A percentile compares a stretch with the other conserved stretches of the same genome.
Evolutionary conservation across 1,140 invertebrate genomes (phyloP).

Genomic region (Leptopilina clavipes): DNA sequence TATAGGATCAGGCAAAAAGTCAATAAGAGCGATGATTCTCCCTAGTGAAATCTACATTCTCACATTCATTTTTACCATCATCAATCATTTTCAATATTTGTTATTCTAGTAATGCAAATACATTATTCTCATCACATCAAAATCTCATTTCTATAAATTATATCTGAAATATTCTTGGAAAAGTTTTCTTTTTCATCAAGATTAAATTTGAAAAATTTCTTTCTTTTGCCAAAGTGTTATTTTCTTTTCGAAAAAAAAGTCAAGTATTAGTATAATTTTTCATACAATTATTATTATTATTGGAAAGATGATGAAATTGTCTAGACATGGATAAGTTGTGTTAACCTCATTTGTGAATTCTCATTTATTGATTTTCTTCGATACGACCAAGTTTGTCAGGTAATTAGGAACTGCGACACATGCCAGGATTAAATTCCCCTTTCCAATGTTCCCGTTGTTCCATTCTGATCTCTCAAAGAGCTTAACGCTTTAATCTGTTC

Average conservation of each 20-base stretch:
- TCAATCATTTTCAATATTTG: constrained; percentile 22
- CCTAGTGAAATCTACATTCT: constrained; percentile 8
- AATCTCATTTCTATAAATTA: background rate
- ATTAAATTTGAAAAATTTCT: no score
- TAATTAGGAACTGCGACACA: constrained; percentile 49
- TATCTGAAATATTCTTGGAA: background rate
- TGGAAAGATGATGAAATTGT: background rate
- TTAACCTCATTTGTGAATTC: constrained; percentile 23
- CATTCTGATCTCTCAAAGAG: constrained; percentile 50
- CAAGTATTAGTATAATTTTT: no score
- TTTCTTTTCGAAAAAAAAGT: no score
- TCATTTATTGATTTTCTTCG: constrained; percentile 39
- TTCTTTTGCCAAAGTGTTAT: no score
- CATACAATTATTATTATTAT: background rate
- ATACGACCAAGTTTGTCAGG: constrained; percentile 50
- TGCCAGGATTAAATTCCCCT: constrained; percentile 52
- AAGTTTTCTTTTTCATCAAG: background rate
- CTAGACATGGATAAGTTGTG: background rate
- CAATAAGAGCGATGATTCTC: constrained; percentile 28
- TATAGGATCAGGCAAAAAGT: background rate
- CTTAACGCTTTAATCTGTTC: constrained; percentile 62
- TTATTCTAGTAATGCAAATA: constrained; percentile 1
- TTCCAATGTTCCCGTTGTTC: constrained; percentile 47
- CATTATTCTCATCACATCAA: constrained; percentile 1
- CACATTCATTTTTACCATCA: constrained; percentile 1